A percentile compares a stretch with the other conserved stretches of the same genome.
These are phyloP conservation scores for Barypeithes pellucidus DNA, from an alignment of 2,888 invertebrate genomes.

Conservation along the genomic window DNA sequence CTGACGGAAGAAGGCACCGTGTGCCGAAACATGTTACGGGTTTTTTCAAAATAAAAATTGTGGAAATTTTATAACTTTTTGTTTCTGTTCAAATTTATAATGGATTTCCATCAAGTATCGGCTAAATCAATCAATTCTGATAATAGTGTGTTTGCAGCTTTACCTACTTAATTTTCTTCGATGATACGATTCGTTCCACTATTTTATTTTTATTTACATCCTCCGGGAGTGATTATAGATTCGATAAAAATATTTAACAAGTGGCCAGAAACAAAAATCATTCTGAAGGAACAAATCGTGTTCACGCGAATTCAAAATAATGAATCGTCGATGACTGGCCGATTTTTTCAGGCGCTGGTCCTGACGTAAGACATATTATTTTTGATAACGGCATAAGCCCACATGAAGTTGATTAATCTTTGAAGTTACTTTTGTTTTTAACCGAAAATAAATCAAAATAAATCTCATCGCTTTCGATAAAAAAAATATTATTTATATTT, in stretches of 20 bases:
- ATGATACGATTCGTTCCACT: not conserved
- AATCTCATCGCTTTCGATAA: not conserved
- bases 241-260: slow-evolving; percentile 41
- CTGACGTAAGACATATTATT: slow-evolving; percentile 52
- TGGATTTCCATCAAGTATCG: too few species aligned
- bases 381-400: slow-evolving; percentile 47
- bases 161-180: too few species aligned
- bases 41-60: too few species aligned
- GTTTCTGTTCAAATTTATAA: too few species aligned
- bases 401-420: slow-evolving; percentile 51
- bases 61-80: too few species aligned
- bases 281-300: slow-evolving; percentile 39
- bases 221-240: slow-evolving; percentile 28
- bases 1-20: too few species aligned
- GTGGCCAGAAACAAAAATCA: slow-evolving; percentile 36
- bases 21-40: too few species aligned
- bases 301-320: slow-evolving; percentile 46
- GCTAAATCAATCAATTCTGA: too few species aligned
- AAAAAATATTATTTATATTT: not conserved
- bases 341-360: slow-evolving; percentile 48
- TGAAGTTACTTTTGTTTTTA: slow-evolving; percentile 41
- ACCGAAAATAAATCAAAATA: slow-evolving; percentile 29
- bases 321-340: slow-evolving; percentile 47
- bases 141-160: too few species aligned
- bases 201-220: slow-evolving; percentile 4